These are phyloP conservation scores for Tupiocoris notatus DNA, from an alignment of 2,888 invertebrate species.

Conservation along the genomic window DNA sequence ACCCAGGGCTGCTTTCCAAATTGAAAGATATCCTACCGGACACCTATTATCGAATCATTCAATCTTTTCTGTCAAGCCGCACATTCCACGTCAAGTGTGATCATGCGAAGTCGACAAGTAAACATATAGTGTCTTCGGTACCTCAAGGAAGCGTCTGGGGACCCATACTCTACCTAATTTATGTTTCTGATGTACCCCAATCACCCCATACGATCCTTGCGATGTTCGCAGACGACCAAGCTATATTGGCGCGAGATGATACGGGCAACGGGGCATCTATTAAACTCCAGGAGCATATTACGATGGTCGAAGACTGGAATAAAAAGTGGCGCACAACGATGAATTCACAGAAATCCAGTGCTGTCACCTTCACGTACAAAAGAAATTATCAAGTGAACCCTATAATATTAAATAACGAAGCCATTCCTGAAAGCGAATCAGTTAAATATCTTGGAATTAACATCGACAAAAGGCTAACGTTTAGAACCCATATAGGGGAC, in stretches of 20 bases:
- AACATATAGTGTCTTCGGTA: background rate
- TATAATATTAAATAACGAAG: too few species aligned
- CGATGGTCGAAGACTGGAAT: background rate
- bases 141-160: slow-evolving; percentile 27
- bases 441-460: too few species aligned
- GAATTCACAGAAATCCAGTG: too few species aligned
- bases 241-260: slow-evolving; percentile 3
- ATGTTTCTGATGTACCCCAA: background rate
- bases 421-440: too few species aligned
- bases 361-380: too few species aligned
- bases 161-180: slow-evolving; percentile 19
- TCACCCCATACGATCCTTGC: background rate
- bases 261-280: background rate
- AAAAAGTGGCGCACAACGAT: background rate
- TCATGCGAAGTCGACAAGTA: background rate
- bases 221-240: slow-evolving; percentile 19
- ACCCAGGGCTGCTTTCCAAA: background rate
- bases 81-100: slow-evolving; percentile 6
- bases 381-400: too few species aligned
- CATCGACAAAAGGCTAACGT: too few species aligned
- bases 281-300: background rate
- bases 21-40: background rate
- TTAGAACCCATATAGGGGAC: too few species aligned
- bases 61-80: background rate
- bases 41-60: slow-evolving; percentile 5